Conservation (phyloP, 2,797 vertebrate species). For the Sarcoramphus papa region DNA sequence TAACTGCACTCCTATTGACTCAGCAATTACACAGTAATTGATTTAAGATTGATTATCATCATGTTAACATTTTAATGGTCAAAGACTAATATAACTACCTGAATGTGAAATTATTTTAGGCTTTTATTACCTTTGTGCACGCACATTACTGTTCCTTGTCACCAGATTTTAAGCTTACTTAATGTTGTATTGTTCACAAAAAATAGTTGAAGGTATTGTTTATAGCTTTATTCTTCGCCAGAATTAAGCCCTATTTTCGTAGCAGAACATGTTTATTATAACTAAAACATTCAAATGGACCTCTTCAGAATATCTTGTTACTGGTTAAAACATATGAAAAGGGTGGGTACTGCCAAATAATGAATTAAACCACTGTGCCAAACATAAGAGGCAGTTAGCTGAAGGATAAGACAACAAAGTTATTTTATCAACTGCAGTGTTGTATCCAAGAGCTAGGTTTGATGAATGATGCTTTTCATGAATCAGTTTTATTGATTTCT, state of each 20-base stretch:
- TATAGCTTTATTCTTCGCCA: background rate
- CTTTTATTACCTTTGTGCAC: background rate
- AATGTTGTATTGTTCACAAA: background rate
- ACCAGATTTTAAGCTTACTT: background rate
- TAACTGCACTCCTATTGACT: constrained; percentile 84
- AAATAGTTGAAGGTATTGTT: background rate
- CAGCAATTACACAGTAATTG: constrained; percentile 86
- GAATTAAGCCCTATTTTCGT: background rate
- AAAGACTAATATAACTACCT: constrained; percentile 33
- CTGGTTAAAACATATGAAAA: background rate
- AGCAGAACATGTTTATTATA: background rate
- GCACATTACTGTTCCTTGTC: background rate
- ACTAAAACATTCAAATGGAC: background rate
- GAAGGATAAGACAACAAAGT: background rate
- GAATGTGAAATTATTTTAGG: constrained; percentile 27
- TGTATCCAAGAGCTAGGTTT: background rate
- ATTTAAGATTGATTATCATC: constrained; percentile 88
- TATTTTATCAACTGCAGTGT: background rate
- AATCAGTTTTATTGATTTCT: constrained; percentile 53
- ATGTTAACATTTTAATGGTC: constrained; percentile 64
- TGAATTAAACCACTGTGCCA: background rate
- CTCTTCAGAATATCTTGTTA: background rate
- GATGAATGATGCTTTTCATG: constrained; percentile 28
- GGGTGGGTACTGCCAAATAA: background rate
- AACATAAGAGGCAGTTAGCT: background rate